Percentiles rank a stretch among this genome's conserved stretches.
These are phyloP conservation scores for Omphaloscelis lunosa DNA, from an alignment of 2,888 invertebrate species.

Conservation along the genomic window DNA sequence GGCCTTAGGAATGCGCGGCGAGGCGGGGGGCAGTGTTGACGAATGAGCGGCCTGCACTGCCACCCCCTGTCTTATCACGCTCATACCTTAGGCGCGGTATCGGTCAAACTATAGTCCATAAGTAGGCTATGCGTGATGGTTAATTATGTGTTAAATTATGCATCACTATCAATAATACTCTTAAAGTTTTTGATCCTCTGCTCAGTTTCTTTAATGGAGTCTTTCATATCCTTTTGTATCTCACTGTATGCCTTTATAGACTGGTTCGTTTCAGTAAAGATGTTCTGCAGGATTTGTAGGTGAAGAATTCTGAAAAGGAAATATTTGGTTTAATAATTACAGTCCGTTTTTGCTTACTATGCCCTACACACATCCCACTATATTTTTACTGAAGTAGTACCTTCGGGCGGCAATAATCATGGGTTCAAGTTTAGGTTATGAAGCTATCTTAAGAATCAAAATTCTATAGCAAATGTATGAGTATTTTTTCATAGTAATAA, in stretches of 20 bases:
- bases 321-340: not conserved
- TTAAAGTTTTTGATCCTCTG: slow-evolving; percentile 80
- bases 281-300: slow-evolving; percentile 84
- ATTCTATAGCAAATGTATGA: not conserved
- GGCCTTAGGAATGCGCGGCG: too few relatives aligned
- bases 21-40: too few relatives aligned
- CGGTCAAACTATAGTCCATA: too few relatives aligned
- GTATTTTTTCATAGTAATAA: not conserved
- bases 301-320: slow-evolving; percentile 84
- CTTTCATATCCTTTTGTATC: slow-evolving; percentile 85
- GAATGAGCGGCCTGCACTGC: too few relatives aligned
- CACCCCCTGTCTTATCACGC: too few relatives aligned
- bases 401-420: not conserved
- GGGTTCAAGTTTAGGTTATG: not conserved
- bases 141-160: slow-evolving; percentile 26
- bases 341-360: not conserved
- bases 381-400: not conserved
- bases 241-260: slow-evolving; percentile 86
- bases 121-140: not conserved
- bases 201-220: slow-evolving; percentile 83
- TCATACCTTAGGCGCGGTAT: too few relatives aligned
- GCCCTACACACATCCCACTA: not conserved
- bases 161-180: slow-evolving; percentile 81
- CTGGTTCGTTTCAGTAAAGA: slow-evolving; percentile 87
- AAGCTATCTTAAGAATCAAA: not conserved